Evolutionary conservation across 1,140 invertebrate genomes (phyloP).

Genomic region (Eriocheir sinensis): DNA sequence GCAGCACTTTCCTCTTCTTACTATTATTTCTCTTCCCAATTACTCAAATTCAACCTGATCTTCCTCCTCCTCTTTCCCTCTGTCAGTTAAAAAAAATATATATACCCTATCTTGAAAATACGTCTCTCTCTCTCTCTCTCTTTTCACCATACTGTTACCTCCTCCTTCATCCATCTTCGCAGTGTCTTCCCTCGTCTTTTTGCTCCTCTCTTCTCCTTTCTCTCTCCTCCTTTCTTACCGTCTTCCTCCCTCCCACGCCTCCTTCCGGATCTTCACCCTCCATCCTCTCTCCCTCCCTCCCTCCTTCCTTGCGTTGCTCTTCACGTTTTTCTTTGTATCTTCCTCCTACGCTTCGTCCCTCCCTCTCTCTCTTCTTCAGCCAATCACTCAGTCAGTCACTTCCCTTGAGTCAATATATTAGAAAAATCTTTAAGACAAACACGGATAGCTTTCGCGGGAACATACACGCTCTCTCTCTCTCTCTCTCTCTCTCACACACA

Average conservation of each 20-base stretch:
- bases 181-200: neutral
- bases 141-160: neutral
- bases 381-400: no score
- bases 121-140: neutral
- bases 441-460: no score
- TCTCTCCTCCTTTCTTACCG: no score
- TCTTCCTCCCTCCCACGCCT: neutral
- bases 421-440: no score
- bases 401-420: no score
- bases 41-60: neutral
- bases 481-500: neutral
- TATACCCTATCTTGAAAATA: neutral
- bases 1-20: neutral
- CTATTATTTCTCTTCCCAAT: neutral
- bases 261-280: neutral
- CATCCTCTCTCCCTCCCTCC: neutral
- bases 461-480: neutral
- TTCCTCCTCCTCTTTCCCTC: neutral
- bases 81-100: slow-evolving; percentile 2
- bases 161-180: neutral
- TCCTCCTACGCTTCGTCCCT: neutral
- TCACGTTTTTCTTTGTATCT: neutral
- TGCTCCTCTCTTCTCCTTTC: neutral
- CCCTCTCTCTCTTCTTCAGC: no score
- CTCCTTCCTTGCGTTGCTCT: neutral